phyloP scores from a whole-genome alignment of 1,140 invertebrate species.

The Laodelphax striatellus region DNA sequence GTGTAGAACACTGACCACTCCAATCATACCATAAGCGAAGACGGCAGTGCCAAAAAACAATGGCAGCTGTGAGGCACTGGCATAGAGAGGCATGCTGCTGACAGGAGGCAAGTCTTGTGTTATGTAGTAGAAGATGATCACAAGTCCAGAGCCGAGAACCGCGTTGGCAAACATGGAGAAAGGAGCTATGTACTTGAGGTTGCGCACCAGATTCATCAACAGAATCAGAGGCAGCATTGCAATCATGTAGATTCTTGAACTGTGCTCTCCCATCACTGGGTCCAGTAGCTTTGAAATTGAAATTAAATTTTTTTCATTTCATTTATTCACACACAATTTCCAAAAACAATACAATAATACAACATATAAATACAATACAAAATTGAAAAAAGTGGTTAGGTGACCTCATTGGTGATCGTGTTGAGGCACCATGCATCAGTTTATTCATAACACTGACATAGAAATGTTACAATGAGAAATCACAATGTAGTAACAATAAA shows the following conservation, averaged over 20 bases:
- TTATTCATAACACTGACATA: too few relatives aligned
- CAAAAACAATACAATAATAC: too few relatives aligned
- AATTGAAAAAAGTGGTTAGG: too few relatives aligned
- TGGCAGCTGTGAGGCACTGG: slow-evolving; percentile 46
- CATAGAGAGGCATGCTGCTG: slow-evolving; percentile 27
- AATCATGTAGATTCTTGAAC: slow-evolving; percentile 57
- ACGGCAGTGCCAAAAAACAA: slow-evolving; percentile 81
- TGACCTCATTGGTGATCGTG: too few relatives aligned
- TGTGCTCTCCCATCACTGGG: slow-evolving; percentile 39
- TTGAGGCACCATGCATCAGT: too few relatives aligned
- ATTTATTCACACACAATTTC: too few relatives aligned
- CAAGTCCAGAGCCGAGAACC: slow-evolving; percentile 55
- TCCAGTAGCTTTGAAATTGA: slow-evolving; percentile 44
- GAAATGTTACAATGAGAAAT: too few relatives aligned
- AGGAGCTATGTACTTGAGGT: slow-evolving; percentile 72
- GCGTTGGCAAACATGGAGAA: slow-evolving; percentile 79
- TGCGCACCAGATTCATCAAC: slow-evolving; percentile 61
- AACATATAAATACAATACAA: too few relatives aligned
- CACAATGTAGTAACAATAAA: too few relatives aligned
- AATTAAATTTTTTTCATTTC: neutral
- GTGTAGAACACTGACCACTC: slow-evolving; percentile 37
- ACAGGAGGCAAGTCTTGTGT: slow-evolving; percentile 17
- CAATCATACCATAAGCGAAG: slow-evolving; percentile 81
- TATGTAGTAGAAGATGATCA: slow-evolving; percentile 67
- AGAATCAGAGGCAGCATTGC: slow-evolving; percentile 57